phyloP scores from a whole-genome alignment of 2,113 vertebrate genomes.

The Pungitius pungitius region DNA sequence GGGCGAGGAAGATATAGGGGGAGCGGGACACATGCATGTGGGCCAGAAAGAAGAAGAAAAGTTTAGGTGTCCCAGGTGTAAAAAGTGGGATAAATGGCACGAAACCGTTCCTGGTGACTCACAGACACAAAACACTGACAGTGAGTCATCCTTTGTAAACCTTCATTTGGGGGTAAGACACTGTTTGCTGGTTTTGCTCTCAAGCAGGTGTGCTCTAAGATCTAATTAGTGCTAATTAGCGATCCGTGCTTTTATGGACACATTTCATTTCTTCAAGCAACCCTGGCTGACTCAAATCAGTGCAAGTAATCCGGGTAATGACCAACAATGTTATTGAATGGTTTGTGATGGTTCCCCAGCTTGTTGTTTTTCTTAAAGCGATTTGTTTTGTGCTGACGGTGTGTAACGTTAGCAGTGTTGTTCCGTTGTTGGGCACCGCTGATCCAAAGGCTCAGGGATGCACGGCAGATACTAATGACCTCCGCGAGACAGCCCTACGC shows the following conservation, averaged over 20 bases:
- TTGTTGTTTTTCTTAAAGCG: too few relatives aligned
- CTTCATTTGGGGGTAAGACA: slow-evolving; percentile 56
- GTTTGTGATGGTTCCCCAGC: too few relatives aligned
- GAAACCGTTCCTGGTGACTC: slow-evolving; percentile 44
- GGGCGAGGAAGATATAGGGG: neutral
- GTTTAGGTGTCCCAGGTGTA: slow-evolving; percentile 15
- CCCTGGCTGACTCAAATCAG: too few relatives aligned
- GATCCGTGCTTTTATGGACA: too few relatives aligned
- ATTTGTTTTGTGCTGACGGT: too few relatives aligned
- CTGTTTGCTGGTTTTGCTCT: slow-evolving; percentile 52
- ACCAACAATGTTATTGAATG: too few relatives aligned
- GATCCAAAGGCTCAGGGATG: slow-evolving; percentile 29
- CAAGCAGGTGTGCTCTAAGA: neutral
- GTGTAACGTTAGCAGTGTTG: too few relatives aligned
- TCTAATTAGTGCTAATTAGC: too few relatives aligned
- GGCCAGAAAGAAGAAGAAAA: slow-evolving; percentile 15
- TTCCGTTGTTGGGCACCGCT: too few relatives aligned
- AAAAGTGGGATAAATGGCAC: slow-evolving; percentile 23
- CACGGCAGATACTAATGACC: slow-evolving; percentile 45
- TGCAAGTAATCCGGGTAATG: too few relatives aligned
- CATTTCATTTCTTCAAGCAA: too few relatives aligned
- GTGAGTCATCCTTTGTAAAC: slow-evolving; percentile 65
- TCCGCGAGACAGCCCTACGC: slow-evolving; percentile 34
- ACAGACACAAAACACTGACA: slow-evolving; percentile 37
- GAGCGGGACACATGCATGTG: neutral